Conservation (phyloP, 2,113 vertebrate species). For the Indicator maculatus region DNA sequence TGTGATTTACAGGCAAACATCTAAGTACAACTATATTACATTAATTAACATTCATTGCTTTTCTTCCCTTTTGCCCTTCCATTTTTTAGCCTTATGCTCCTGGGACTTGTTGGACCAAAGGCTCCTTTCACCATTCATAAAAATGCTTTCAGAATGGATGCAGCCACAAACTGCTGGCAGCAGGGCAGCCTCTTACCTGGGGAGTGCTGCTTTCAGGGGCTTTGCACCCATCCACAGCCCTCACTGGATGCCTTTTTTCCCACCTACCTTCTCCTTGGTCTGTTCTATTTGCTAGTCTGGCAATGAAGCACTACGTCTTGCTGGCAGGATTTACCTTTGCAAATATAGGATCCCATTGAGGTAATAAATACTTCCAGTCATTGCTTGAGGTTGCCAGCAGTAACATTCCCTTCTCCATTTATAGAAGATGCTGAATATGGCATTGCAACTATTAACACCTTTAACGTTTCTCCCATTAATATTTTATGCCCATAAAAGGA, state of each 20-base stretch:
- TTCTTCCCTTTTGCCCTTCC: not conserved
- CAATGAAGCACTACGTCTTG: not conserved
- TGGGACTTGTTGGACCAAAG: not conserved
- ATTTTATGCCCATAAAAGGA: slow-evolving; percentile 11
- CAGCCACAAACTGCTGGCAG: not conserved
- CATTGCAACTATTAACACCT: slow-evolving; percentile 21
- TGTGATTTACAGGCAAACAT: not conserved
- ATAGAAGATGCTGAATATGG: slow-evolving; percentile 1
- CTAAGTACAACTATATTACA: not conserved
- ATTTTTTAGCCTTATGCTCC: not conserved
- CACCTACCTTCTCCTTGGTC: not conserved
- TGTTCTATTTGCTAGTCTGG: not conserved
- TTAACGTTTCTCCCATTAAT: not conserved
- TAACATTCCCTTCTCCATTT: slow-evolving; percentile 36
- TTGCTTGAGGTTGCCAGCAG: slow-evolving; percentile 38
- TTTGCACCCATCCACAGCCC: not conserved
- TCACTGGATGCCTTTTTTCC: not conserved
- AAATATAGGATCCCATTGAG: slow-evolving; percentile 21
- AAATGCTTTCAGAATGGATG: accelerated
- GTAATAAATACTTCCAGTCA: slow-evolving; percentile 13
- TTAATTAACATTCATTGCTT: not conserved
- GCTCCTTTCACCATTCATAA: not conserved
- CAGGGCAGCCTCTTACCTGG: not conserved
- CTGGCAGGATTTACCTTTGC: slow-evolving; percentile 29
- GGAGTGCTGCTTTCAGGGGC: not conserved